Evolutionary conservation across 2,888 invertebrate species (phyloP), one percentile per base, ranked within the genome.

Genomic region (Spodoptera exigua): DNA sequence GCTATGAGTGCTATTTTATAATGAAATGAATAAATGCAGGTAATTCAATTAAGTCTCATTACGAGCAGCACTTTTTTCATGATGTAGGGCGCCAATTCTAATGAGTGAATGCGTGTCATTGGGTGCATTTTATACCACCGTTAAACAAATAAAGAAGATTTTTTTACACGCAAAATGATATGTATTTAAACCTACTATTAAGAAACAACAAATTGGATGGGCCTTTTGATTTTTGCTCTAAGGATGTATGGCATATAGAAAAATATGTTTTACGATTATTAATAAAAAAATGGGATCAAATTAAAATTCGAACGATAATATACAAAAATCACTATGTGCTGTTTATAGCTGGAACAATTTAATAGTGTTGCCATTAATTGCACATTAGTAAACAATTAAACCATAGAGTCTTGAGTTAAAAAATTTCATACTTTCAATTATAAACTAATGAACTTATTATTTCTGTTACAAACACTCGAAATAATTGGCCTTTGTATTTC

Each of bases 1-100:
- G 57, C 64, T 57, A 57, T 55, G 67, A 64, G 60, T 48, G 74
- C 64, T 67, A 74, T 70, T 74, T 59, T 52, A 49, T 70, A 74
- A 77, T 79, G 61, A 66, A 74, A 74, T 77, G 63, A 79, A 70
- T 74, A 79, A 77, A 77, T 74, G 74, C 63, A 76, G 62, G 76
- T 52, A 64, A 76, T 70, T 67, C 65, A 70, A 76, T 76, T 79
- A 74, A 51, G 44, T 5, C 52, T 59, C 57, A 65, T 73, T 70
- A 53, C 10, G 34, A 27, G 47, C 39, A 27, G 36, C 54, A 63
- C 59, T 65, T 70, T 73, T 72, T 79, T 61, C 60, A 47, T 46
- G 40, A 45, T 32, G 46, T 36, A 52, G 36, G 56, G 56, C 40
- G 52, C 49, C 46, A 48, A 55, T 52, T 62, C 27, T 12, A 58